phyloP scores from a whole-genome alignment of 2,113 vertebrate genomes.

The Argyrosomus japonicus region DNA sequence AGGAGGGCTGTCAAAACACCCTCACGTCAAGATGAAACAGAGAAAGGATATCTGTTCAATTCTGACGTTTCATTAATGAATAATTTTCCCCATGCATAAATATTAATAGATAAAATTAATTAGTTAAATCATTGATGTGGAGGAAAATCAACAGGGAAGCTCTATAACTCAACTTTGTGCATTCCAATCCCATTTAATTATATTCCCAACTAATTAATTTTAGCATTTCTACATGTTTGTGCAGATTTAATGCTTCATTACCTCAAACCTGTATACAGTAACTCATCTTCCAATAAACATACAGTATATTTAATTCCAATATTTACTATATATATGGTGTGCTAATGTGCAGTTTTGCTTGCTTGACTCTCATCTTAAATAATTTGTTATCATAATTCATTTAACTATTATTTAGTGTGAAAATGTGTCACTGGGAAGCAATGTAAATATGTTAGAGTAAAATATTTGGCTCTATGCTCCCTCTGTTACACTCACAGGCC shows the following conservation, averaged over 20 bases:
- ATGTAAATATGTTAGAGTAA: too few species aligned
- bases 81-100: constrained; percentile 82
- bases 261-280: constrained; percentile 42
- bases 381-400: background rate
- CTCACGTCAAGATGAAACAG: constrained; percentile 79
- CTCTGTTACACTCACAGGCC: too few species aligned
- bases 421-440: too few species aligned
- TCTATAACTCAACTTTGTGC: constrained; percentile 58
- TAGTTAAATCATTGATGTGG: constrained; percentile 84
- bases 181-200: constrained; percentile 69
- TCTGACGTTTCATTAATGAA: constrained; percentile 85
- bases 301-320: background rate
- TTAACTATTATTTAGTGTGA: too few species aligned
- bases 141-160: constrained; percentile 80
- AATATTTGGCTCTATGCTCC: too few species aligned
- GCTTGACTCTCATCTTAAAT: constrained; percentile 16
- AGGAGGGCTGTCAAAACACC: constrained; percentile 82
- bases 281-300: background rate
- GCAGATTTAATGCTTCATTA: constrained; percentile 50
- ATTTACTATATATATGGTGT: background rate
- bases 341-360: background rate
- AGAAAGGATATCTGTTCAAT: constrained; percentile 78
- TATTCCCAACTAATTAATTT: constrained; percentile 73
- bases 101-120: constrained; percentile 86
- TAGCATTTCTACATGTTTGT: constrained; percentile 59